Base-by-base conservation (phyloP, 2,888 invertebrate species). In the Germaria angustata region DNA sequence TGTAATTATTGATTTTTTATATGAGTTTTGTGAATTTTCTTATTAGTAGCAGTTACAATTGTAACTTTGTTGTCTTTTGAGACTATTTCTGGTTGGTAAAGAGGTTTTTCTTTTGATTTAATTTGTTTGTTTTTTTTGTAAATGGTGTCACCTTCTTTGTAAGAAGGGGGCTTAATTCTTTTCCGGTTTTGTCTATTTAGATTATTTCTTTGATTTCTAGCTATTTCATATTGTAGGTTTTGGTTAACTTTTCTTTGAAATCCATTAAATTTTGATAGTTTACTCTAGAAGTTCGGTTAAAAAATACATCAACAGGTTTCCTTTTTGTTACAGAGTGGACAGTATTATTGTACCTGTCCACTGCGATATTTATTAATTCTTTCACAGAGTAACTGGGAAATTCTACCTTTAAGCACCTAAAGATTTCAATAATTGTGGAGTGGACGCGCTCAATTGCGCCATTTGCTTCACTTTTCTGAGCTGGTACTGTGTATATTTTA, bases 401-500 rank as follows among this genome's bases (percentile, higher is more conserved):
- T 28, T 28, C 28, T 28, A 28, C 28, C 22, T 49, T 49, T 49
- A 22, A 22, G 49, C 49, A 49, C 11, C 22, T 22, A 22, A 49
- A 49, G 2, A 49, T 49, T 22, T 49, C 49, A 44, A 44, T 44
- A 17, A 44, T 44, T 44, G 44, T 44, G 3, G 28, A 28, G 28
- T 28, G 28, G 28, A 6, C 28, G 6, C 28, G 28, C 6, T 28
- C 28, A 6, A 28, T 28, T 28, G 28, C 28, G 6, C 28, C 28
- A 28, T 28, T 28, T 28, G 28, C 28, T 28, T 28, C 28, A 28
- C 28, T 28, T 6, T 28, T 28, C 28, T 28, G 28, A 73, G 49
- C 24, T 53, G 72, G 0, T 77, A 82, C 9, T 77, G 49, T 13
- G 80, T 80, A 20, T 78, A 72, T n/a, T 80, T 78, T 2, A 28